Percentiles rank a stretch among this genome's conserved stretches.
phyloP scores from a whole-genome alignment of 2,113 vertebrate genomes.

The Gavialis gangeticus region DNA sequence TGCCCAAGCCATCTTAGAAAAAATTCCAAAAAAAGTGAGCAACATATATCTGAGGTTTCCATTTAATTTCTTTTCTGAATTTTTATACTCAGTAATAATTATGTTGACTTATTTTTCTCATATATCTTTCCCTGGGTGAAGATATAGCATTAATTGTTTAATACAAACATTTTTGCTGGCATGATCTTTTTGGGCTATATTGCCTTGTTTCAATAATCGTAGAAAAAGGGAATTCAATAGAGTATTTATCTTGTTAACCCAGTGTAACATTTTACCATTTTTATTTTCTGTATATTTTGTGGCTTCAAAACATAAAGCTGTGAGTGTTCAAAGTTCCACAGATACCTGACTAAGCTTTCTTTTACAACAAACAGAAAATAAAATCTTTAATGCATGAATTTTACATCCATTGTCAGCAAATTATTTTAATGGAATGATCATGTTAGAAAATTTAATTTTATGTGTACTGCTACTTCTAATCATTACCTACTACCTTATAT shows the following conservation, averaged over 20 bases:
- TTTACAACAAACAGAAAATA: not conserved
- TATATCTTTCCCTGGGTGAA: not conserved
- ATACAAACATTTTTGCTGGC: not conserved
- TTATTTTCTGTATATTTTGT: not conserved
- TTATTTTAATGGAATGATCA: not conserved
- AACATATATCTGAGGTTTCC: not conserved
- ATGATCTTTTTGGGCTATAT: too few relatives aligned
- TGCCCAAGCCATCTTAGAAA: not conserved
- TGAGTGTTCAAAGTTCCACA: too few relatives aligned
- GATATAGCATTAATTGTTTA: not conserved
- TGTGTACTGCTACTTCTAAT: not conserved
- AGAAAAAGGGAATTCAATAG: not conserved
- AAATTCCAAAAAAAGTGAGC: not conserved
- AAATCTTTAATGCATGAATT: not conserved
- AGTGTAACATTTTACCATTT: not conserved
- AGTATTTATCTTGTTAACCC: not conserved
- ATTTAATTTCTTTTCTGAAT: not conserved
- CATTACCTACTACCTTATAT: fast-evolving
- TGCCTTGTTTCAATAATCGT: not conserved
- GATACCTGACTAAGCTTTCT: not conserved
- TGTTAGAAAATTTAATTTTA: not conserved
- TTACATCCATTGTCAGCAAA: not conserved
- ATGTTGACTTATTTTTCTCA: not conserved
- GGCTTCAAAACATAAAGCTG: not conserved
- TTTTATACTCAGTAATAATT: not conserved